phyloP scores from a whole-genome alignment of 2,797 vertebrate species.

The Nannoperca australis region DNA sequence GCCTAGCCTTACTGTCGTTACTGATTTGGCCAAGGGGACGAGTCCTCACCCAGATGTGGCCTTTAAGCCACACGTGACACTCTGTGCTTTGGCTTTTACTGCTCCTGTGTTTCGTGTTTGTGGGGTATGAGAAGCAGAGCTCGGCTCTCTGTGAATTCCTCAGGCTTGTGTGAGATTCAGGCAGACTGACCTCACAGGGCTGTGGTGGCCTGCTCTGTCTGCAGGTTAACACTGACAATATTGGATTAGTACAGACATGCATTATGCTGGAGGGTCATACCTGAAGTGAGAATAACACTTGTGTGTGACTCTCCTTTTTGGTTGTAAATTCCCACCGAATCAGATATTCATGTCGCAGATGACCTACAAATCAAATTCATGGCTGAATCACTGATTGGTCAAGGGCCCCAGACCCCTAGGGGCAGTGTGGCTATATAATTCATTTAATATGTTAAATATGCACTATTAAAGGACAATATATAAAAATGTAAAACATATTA shows the following conservation, averaged over 20 bases:
- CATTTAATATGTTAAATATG: background rate
- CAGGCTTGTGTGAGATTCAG: slow-evolving; percentile 64
- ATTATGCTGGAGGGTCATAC: background rate
- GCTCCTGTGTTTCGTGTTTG: slow-evolving; percentile 43
- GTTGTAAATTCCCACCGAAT: background rate
- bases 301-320: background rate
- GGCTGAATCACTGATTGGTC: background rate
- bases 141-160: slow-evolving; percentile 58
- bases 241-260: background rate
- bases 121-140: slow-evolving; percentile 4
- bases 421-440: background rate
- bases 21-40: slow-evolving; percentile 27
- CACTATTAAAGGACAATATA: background rate
- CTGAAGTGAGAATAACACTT: background rate
- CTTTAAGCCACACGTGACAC: slow-evolving; percentile 30
- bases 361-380: background rate
- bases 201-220: slow-evolving; percentile 30
- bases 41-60: slow-evolving; percentile 42
- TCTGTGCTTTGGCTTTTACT: background rate
- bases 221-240: slow-evolving; percentile 17
- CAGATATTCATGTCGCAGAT: accelerated
- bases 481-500: background rate
- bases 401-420: background rate
- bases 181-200: slow-evolving; percentile 42
- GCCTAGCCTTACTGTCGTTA: slow-evolving; percentile 13